phyloP scores from a whole-genome alignment of 2,113 vertebrate genomes.

The Tyto alba region DNA sequence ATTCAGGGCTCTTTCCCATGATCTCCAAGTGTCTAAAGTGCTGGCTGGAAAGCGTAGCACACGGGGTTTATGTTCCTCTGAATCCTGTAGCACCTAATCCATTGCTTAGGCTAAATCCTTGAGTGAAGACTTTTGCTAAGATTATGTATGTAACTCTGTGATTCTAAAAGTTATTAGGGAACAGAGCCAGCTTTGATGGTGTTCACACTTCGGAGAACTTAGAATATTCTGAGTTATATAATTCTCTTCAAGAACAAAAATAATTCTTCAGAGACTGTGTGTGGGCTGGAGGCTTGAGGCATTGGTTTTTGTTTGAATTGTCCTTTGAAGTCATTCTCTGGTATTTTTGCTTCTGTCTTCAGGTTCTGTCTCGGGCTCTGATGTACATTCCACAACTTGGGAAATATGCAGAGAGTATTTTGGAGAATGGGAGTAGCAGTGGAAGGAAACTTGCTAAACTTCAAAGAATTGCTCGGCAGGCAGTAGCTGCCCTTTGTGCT shows the following conservation, averaged over 20 bases:
- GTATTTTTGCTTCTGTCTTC: neutral
- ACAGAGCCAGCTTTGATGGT: neutral
- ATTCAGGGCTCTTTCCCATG: neutral
- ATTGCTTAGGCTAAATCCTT: neutral
- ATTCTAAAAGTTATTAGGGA: neutral
- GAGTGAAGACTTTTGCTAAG: neutral
- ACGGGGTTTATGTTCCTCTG: neutral
- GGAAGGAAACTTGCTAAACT: slow-evolving; percentile 92
- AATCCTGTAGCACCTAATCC: neutral
- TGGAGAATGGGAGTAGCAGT: slow-evolving; percentile 93
- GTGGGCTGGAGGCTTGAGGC: slow-evolving; percentile 20
- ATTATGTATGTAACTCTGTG: neutral
- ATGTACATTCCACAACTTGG: slow-evolving; percentile 98
- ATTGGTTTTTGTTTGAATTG: neutral
- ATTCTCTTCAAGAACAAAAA: slow-evolving; percentile 1
- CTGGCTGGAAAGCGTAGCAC: neutral
- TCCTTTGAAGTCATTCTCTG: slow-evolving; percentile 5
- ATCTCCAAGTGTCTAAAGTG: neutral
- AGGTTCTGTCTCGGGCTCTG: slow-evolving; percentile 94
- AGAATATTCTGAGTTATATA: neutral
- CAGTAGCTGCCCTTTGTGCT: slow-evolving; percentile 93
- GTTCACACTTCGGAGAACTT: neutral
- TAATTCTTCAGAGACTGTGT: slow-evolving; percentile 11
- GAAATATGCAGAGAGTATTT: slow-evolving; percentile 93
- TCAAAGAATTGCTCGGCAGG: slow-evolving; percentile 93